These are phyloP conservation scores for Platichthys stellatus DNA, from an alignment of 2,113 vertebrate species.

Conservation along the genomic window DNA sequence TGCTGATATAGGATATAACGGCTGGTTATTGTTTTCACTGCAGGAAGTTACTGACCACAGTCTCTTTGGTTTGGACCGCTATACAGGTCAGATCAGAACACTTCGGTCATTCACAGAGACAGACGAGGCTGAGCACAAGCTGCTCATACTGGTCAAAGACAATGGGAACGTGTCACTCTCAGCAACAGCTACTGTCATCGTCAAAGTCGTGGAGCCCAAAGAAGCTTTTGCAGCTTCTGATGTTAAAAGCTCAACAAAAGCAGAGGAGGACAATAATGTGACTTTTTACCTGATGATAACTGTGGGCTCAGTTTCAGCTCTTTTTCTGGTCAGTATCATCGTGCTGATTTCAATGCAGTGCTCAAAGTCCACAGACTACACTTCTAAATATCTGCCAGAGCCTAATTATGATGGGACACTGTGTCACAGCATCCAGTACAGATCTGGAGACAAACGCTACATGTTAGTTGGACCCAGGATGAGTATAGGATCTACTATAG, in stretches of 20 bases:
- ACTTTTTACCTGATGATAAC: constrained; percentile 32
- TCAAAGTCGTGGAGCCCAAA: constrained; percentile 11
- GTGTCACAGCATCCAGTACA: constrained; percentile 45
- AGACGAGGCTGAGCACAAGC: too few species aligned
- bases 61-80: too few species aligned
- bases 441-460: constrained; percentile 48
- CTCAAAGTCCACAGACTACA: constrained; percentile 4
- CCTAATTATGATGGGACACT: constrained; percentile 40
- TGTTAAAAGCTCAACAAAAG: not conserved
- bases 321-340: constrained; percentile 64
- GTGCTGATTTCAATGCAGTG: constrained; percentile 49
- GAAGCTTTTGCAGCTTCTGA: constrained; percentile 19
- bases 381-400: constrained; percentile 19
- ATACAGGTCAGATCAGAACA: too few species aligned
- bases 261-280: constrained; percentile 7
- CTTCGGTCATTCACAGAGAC: too few species aligned
- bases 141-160: too few species aligned
- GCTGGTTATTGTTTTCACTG: too few species aligned
- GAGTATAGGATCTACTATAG: constrained; percentile 68
- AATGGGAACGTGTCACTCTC: too few species aligned
- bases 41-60: too few species aligned
- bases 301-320: constrained; percentile 28
- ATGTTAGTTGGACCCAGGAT: constrained; percentile 69
- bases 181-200: too few species aligned
- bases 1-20: too few species aligned